A percentile compares a stretch with the other conserved stretches of the same genome.
Conservation (phyloP, 64 coral and sea anemone genomes). For the Exaiptasia diaphana region DNA sequence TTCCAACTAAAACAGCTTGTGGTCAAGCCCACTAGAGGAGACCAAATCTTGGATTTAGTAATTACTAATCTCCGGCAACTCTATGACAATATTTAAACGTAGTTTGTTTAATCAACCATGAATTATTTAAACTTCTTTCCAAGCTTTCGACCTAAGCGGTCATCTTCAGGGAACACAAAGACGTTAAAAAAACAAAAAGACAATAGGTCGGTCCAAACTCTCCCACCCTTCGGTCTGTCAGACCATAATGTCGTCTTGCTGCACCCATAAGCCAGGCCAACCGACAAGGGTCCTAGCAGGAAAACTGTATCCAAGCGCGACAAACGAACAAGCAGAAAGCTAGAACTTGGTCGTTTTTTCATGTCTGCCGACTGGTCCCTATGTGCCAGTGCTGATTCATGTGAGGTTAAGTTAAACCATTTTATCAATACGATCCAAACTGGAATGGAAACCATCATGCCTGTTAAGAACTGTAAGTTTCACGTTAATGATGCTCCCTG, state of each 20-base stretch:
- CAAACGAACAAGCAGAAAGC: constrained; percentile 11
- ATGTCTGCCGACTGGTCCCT: background rate
- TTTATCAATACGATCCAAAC: background rate
- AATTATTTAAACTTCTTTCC: no score
- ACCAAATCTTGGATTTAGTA: constrained; percentile 19
- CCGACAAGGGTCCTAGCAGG: background rate
- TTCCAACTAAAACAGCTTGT: constrained; percentile 31
- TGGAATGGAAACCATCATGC: constrained; percentile 1
- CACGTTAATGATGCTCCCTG: constrained; percentile 16
- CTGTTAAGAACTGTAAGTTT: background rate
- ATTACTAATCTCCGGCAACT: constrained; percentile 7
- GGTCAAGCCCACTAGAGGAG: background rate
- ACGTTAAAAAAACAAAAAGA: no score
- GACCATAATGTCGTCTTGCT: background rate
- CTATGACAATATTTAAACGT: constrained; percentile 3
- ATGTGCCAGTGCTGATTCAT: background rate
- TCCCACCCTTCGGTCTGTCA: background rate
- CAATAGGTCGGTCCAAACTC: background rate
- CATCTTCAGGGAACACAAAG: no score
- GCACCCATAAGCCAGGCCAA: background rate
- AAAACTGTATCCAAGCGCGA: background rate
- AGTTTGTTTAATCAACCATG: no score
- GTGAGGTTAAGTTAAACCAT: background rate
- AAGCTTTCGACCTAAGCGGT: no score
- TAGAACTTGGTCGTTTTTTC: background rate